Evolutionary conservation across 2,797 vertebrate genomes (phyloP), one percentile per base, ranked within the genome.

Genomic region (Spinus pinus): DNA sequence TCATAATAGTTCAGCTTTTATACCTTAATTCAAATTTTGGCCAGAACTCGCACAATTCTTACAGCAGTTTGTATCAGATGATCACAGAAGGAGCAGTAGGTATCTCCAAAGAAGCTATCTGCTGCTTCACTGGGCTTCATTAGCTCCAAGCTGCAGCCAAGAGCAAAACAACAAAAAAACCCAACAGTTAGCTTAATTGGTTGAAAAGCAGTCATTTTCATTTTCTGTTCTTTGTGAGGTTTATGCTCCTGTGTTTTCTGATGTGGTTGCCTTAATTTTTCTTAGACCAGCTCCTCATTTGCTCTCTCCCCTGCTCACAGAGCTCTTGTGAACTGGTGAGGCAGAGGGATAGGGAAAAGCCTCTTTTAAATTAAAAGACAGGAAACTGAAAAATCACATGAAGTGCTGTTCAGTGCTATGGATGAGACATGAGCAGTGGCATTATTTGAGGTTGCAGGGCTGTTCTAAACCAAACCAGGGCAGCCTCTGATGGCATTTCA

Each of bases 221-320:
- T 92, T 83, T 85, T 94, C 79, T 93, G 57, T 39, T 88, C 72
- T 96, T 86, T 94, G 88, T 72, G 58, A 93, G 60, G 82, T 65
- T 79, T 93, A 18, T 64, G 67, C 33, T 92, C 46, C 18, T 71
- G 71, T 87, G 90, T 86, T 94, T 94, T 96, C 86, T 92, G 94
- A 94, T 96, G 95, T 94, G 96, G 96, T 95, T 91, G 82, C 78
- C 75, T 93, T 88, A 81, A 54, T 84, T 96, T 84, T 78, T 92
- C 85, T 80, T 31, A 85, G 71, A 88, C 74, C 41, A 56, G 39
- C 47, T 91, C 86, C 86, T 54, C 21, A 41, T 54, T 81, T 74
- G 62, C 50, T 49, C 64, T 62, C 66, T 72, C 56, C 73, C 42
- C 44, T 73, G 50, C 56, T 94, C 51, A 10, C 42, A 6, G 47